A percentile compares a stretch with the other conserved stretches of the same genome.
phyloP scores from a whole-genome alignment of 1,140 invertebrate genomes.

The Drosophila equinoxialis region DNA sequence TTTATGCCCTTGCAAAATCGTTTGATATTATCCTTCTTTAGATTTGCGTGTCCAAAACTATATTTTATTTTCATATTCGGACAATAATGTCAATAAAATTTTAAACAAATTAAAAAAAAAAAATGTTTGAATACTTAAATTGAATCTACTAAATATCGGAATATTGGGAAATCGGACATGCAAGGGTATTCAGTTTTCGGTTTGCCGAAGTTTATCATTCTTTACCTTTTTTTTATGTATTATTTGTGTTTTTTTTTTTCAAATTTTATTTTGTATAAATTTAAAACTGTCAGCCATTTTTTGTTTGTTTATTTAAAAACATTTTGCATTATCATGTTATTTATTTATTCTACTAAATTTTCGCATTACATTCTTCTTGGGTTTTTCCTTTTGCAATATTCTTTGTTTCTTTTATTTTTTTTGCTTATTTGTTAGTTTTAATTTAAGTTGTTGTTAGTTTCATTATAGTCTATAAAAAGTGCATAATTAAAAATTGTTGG shows the following conservation, averaged over 20 bases:
- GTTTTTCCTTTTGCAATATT: constrained; percentile 1
- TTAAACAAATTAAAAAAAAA: too few species aligned
- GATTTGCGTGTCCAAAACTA: too few species aligned
- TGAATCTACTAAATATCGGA: too few species aligned
- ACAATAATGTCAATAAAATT: too few species aligned
- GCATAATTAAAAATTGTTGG: constrained; percentile 76
- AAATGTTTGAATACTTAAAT: too few species aligned
- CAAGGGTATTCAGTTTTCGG: constrained; percentile 12
- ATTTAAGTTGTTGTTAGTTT: constrained; percentile 30
- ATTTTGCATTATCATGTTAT: constrained; percentile 54
- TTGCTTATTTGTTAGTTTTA: constrained; percentile 5
- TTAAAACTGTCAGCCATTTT: constrained; percentile 79
- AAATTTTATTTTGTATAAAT: constrained; percentile 60
- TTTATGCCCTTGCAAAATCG: neutral
- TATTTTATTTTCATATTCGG: too few species aligned
- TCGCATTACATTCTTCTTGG: neutral
- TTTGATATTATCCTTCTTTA: too few species aligned
- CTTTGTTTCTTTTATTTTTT: constrained; percentile 7
- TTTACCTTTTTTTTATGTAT: constrained; percentile 38
- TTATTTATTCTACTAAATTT: constrained; percentile 31
- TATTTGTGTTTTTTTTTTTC: constrained; percentile 41
- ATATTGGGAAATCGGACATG: neutral
- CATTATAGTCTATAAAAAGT: constrained; percentile 71
- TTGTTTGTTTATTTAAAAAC: constrained; percentile 66
- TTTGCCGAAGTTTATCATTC: constrained; percentile 4